Conservation (phyloP, 2,888 invertebrate genomes). For the Margaritifera margaritifera region DNA sequence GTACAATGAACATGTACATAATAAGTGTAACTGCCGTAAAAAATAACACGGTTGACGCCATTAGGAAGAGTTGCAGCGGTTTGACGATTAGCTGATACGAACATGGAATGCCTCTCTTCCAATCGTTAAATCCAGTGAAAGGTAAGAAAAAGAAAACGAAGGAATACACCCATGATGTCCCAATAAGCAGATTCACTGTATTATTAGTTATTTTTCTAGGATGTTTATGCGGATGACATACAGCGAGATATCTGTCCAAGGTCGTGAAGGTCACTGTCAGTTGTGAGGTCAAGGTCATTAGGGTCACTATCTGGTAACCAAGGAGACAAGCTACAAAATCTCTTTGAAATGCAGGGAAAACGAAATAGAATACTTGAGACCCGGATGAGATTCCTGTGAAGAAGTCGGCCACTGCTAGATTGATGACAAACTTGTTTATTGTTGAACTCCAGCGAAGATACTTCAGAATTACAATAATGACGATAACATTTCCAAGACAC, state of each 20-base stretch:
- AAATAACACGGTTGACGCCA: conserved; percentile 22
- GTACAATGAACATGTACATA: conserved; percentile 34
- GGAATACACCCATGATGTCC: conserved; percentile 27
- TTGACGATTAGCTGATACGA: conserved; percentile 19
- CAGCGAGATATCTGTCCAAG: conserved; percentile 39
- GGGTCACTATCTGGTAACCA: conserved; percentile 29
- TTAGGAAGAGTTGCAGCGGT: conserved; percentile 15
- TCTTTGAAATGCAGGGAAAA: conserved; percentile 18
- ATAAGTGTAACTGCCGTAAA: conserved; percentile 26
- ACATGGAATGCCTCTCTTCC: conserved; percentile 18
- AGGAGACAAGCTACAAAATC: conserved; percentile 29
- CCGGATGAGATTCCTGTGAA: conserved; percentile 29
- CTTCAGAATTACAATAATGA: conserved; percentile 30
- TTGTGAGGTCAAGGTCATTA: conserved; percentile 39
- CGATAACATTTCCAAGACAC: conserved; percentile 31
- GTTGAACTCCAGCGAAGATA: conserved; percentile 18
- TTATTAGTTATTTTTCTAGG: conserved; percentile 19
- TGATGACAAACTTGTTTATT: conserved; percentile 33
- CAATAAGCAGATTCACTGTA: conserved; percentile 14
- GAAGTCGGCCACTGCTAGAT: conserved; percentile 40
- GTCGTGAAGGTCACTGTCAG: conserved; percentile 37
- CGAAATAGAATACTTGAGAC: conserved; percentile 29
- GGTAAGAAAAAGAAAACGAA: conserved; percentile 16
- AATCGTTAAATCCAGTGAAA: conserved; percentile 23
- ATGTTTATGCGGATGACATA: conserved; percentile 33